Percentiles rank a stretch among this genome's conserved stretches.
Evolutionary conservation across 2,888 invertebrate genomes (phyloP).

Genomic region (Chrysolina haemoptera): DNA sequence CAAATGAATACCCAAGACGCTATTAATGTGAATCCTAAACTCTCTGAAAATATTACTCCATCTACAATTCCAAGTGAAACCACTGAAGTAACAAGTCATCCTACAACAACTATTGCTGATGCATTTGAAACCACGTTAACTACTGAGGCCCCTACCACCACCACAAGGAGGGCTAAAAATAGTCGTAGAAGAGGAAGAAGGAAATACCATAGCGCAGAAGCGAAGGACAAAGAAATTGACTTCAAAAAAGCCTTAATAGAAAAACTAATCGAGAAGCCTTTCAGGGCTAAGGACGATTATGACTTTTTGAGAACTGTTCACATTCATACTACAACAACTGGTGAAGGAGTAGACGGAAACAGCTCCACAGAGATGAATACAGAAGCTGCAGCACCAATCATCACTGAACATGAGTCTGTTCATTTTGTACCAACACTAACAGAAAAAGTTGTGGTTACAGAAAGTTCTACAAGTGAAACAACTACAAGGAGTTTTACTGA

Average conservation of each 20-base stretch:
- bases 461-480: slow-evolving; percentile 9
- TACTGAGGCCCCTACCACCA: slow-evolving; percentile 25
- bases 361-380: not conserved
- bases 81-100: not conserved
- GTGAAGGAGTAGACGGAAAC: not conserved
- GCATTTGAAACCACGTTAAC: slow-evolving; percentile 28
- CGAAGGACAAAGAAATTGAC: slow-evolving; percentile 37
- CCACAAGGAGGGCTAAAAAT: slow-evolving; percentile 26
- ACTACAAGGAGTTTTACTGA: slow-evolving; percentile 16
- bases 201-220: slow-evolving; percentile 27
- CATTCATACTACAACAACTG: slow-evolving; percentile 30
- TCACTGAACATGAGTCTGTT: not conserved
- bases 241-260: slow-evolving; percentile 40
- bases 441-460: slow-evolving; percentile 24
- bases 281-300: slow-evolving; percentile 49
- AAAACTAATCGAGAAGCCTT: slow-evolving; percentile 43
- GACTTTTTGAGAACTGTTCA: slow-evolving; percentile 47
- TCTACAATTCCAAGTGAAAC: slow-evolving; percentile 9
- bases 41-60: not conserved
- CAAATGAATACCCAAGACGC: not conserved
- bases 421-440: slow-evolving; percentile 34
- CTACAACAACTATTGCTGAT: not conserved
- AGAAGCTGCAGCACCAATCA: not conserved
- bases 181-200: slow-evolving; percentile 38
- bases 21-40: not conserved